A percentile compares a stretch with the other conserved stretches of the same genome.
Evolutionary conservation across 2,113 vertebrate genomes (phyloP).

Genomic region (Protobothrops flavoviridis): DNA sequence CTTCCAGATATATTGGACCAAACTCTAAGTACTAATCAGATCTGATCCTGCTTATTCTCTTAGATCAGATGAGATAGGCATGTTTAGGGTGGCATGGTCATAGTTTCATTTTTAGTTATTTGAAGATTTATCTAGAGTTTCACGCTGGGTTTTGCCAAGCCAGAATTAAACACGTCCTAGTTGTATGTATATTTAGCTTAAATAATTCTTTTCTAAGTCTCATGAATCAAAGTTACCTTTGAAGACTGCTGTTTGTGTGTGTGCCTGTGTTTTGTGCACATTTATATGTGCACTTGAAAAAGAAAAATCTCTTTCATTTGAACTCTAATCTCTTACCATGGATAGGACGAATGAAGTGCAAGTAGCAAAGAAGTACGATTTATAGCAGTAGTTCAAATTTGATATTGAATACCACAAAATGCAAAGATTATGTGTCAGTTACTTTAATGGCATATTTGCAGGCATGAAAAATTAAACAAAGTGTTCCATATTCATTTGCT

Average conservation of each 20-base stretch:
- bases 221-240: slow-evolving; percentile 45
- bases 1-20: not conserved
- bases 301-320: slow-evolving; percentile 61
- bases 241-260: slow-evolving; percentile 47
- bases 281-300: not conserved
- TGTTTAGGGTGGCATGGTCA: too few species aligned
- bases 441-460: slow-evolving; percentile 35
- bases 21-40: not conserved
- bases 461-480: slow-evolving; percentile 33
- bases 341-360: slow-evolving; percentile 63
- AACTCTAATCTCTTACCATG: slow-evolving; percentile 64
- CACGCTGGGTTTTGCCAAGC: not conserved
- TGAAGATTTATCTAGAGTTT: not conserved
- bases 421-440: slow-evolving; percentile 48
- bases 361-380: slow-evolving; percentile 58
- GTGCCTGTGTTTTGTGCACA: slow-evolving; percentile 2
- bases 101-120: fast-evolving
- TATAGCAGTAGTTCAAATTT: slow-evolving; percentile 50
- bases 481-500: slow-evolving; percentile 14
- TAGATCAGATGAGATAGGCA: not conserved
- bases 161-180: not conserved
- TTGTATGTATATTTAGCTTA: not conserved
- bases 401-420: slow-evolving; percentile 45
- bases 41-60: not conserved
- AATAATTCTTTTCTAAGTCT: slow-evolving; percentile 44